Evolutionary conservation across 2,888 invertebrate genomes (phyloP), one percentile per base, ranked within the genome.

Genomic region (Coecobrya sp.): DNA sequence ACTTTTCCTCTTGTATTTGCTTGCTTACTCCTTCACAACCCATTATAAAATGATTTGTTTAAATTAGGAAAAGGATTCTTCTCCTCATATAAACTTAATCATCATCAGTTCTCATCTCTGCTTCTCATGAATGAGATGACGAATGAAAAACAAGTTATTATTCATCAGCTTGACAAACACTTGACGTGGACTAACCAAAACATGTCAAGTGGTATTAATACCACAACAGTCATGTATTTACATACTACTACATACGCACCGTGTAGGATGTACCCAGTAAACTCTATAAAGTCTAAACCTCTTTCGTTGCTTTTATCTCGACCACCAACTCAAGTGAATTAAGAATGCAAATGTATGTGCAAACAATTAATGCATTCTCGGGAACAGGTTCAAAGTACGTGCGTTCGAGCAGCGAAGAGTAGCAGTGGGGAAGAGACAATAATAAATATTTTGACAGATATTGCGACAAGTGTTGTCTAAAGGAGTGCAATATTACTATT

Each of bases 21-120:
- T 73, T 73, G 76, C 90, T 65, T 59, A 73, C 73, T 84, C 90
- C 85, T 90, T 90, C 76, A 62, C 22, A 76, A 25, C 27, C 76
- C 85, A 90, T 90, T 90, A 90, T 90, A 90, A 85, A 90, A 85
- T 76, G 73, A 90, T 90, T 90, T 90, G 90, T 90, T 84, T 85
- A 62, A 90, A 90, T 90, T 85, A 85, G 84, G 76, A 81, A 52
- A 73, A 52, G 81, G 62, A 81, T 81, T 42, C 88, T 81, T 81
- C 65, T 81, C 81, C 10, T 81, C 49, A 68, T 36, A 52, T n/a
- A 25, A 25, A 11, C 70, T 4, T 70, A 30, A 30, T 45, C 45
- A 19, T 73, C 45, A 11, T 73, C 73, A 73, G 10, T 22, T 73
- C 73, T 70, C 7, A 5, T 36, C 70, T 36, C n/a, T 70, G 13